These are phyloP conservation scores for Oligia strigilis DNA, from an alignment of 2,888 invertebrate genomes.

Conservation along the genomic window DNA sequence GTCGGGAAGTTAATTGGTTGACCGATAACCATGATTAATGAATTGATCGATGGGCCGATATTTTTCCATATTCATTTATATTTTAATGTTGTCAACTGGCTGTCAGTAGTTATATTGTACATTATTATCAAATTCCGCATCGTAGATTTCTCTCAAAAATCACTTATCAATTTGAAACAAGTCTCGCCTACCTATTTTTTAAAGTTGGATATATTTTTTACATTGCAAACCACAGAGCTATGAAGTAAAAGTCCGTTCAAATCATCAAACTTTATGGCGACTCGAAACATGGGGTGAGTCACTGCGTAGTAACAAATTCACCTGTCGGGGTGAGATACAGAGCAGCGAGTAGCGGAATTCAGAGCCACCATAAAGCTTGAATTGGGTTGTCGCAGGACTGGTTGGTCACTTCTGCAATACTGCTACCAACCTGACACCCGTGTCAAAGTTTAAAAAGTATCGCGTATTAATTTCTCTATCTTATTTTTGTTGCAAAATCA, in stretches of 20 bases:
- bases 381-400: neutral
- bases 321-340: no score
- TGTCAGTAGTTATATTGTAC: neutral
- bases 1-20: conserved; percentile 22
- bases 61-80: neutral
- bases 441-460: neutral
- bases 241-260: neutral
- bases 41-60: conserved; percentile 10
- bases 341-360: no score
- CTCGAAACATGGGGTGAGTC: no score
- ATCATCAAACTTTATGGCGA: neutral
- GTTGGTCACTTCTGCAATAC: neutral
- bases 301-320: no score
- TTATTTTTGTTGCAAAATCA: neutral
- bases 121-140: neutral
- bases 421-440: neutral
- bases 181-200: neutral
- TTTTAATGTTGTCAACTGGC: neutral
- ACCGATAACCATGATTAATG: conserved; percentile 32
- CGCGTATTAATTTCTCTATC: neutral
- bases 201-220: neutral
- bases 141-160: neutral
- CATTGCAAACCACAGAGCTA: neutral
- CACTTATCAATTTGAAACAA: neutral
- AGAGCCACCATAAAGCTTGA: no score